Evolutionary conservation across 1,140 invertebrate genomes (phyloP).

Genomic region (Scaptomyza graminum): DNA sequence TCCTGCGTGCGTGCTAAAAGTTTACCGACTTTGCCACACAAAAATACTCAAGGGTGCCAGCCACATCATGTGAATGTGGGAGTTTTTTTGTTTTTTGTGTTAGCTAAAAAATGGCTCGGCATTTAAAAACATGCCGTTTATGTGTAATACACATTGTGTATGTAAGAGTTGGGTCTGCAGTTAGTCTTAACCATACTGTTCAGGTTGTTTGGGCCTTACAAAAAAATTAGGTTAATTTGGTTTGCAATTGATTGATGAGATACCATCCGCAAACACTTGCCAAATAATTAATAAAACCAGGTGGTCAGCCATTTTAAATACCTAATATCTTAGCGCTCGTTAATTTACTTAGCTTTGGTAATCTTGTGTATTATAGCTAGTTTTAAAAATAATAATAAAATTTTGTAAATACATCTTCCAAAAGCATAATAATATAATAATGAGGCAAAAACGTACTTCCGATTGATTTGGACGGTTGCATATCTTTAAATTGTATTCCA

Average conservation of each 20-base stretch:
- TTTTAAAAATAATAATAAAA: no score
- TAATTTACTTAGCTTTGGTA: no score
- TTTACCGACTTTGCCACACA: conserved; percentile 64
- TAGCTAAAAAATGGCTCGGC: conserved; percentile 62
- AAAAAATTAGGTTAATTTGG: conserved; percentile 81
- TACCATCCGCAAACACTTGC: conserved; percentile 73
- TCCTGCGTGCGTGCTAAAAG: conserved; percentile 47
- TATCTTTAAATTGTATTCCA: no score
- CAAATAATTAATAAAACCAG: conserved; percentile 76
- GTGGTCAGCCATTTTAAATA: conserved; percentile 8
- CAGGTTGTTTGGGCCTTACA: conserved; percentile 39
- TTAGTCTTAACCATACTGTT: conserved; percentile 36
- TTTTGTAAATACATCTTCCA: no score
- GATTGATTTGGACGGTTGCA: no score
- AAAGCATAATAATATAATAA: no score
- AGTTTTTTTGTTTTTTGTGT: conserved; percentile 22
- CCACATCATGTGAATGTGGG: conserved; percentile 7
- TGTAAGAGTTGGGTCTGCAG: conserved; percentile 26
- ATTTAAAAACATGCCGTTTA: conserved; percentile 57
- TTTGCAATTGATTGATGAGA: conserved; percentile 66
- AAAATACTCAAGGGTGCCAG: conserved; percentile 67
- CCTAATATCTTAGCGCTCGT: not conserved
- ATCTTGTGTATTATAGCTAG: no score
- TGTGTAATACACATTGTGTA: conserved; percentile 21
- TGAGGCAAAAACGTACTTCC: no score